Evolutionary conservation across 2,797 vertebrate genomes (phyloP).

Genomic region (Cirrhinus mrigala): DNA sequence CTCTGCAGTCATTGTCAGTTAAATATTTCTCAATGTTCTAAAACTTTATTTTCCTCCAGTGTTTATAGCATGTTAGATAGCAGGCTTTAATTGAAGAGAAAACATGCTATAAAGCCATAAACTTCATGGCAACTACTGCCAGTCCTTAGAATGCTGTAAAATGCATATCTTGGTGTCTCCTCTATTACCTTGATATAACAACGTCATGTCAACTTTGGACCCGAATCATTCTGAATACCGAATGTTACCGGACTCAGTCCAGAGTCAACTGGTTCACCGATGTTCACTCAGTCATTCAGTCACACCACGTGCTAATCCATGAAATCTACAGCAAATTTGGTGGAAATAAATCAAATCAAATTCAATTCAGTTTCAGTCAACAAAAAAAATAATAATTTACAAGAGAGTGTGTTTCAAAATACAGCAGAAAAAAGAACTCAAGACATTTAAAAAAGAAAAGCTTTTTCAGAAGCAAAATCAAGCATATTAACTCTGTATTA

Average conservation of each 20-base stretch:
- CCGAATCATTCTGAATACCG: slow-evolving; percentile 61
- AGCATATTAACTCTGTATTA: background rate
- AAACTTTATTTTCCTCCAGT: slow-evolving; percentile 51
- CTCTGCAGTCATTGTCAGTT: slow-evolving; percentile 55
- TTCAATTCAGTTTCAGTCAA: background rate
- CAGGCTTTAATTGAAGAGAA: slow-evolving; percentile 68
- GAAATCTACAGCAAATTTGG: background rate
- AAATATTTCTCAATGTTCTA: slow-evolving; percentile 68
- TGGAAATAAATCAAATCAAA: background rate
- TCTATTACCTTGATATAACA: slow-evolving; percentile 75
- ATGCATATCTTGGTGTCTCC: slow-evolving; percentile 67
- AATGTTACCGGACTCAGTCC: slow-evolving; percentile 64
- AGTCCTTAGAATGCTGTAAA: slow-evolving; percentile 58
- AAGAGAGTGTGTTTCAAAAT: background rate
- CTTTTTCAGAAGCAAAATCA: background rate
- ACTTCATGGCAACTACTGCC: slow-evolving; percentile 55
- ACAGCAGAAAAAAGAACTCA: no score
- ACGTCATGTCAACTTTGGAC: slow-evolving; percentile 78
- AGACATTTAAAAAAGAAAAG: no score
- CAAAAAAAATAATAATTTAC: background rate
- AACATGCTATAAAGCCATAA: slow-evolving; percentile 72
- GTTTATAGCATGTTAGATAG: slow-evolving; percentile 66
- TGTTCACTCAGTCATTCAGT: background rate
- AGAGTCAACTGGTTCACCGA: slow-evolving; percentile 58
- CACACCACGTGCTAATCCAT: background rate